Percentiles rank a stretch among this genome's conserved stretches.
These are phyloP conservation scores for Strigamia transsilvanica DNA, from an alignment of 2,888 invertebrate species.

Conservation along the genomic window DNA sequence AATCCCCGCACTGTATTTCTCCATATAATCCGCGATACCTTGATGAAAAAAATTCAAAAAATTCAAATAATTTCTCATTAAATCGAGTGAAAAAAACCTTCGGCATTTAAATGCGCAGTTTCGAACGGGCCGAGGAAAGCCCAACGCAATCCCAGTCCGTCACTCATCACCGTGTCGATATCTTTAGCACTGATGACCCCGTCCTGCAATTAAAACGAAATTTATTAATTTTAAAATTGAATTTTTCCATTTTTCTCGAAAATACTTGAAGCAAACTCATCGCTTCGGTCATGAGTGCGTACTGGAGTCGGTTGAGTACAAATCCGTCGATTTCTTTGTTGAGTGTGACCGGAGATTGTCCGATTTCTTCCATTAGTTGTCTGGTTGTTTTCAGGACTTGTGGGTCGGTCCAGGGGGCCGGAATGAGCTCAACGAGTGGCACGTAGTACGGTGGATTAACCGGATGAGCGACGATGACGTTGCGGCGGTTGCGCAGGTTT, in stretches of 20 bases:
- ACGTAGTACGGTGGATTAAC: slow-evolving; percentile 97
- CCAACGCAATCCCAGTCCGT: slow-evolving; percentile 93
- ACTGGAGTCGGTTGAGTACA: slow-evolving; percentile 93
- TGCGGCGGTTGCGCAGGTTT: slow-evolving; percentile 75
- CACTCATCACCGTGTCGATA: slow-evolving; percentile 90
- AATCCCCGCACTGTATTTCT: slow-evolving; percentile 71
- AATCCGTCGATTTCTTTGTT: slow-evolving; percentile 90
- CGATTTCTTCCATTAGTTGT: slow-evolving; percentile 83
- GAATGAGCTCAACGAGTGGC: slow-evolving; percentile 91
- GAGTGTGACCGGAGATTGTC: slow-evolving; percentile 88
- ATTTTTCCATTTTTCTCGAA: background rate
- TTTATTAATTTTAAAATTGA: background rate
- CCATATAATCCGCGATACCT: slow-evolving; percentile 72
- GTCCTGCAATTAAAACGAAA: slow-evolving; percentile 65
- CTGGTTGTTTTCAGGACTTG: slow-evolving; percentile 78
- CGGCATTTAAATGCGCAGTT: slow-evolving; percentile 93
- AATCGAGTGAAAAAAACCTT: slow-evolving; percentile 73
- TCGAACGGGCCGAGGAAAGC: slow-evolving; percentile 94
- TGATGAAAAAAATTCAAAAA: slow-evolving; percentile 54
- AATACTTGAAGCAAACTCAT: slow-evolving; percentile 79
- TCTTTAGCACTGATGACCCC: slow-evolving; percentile 87
- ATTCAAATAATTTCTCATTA: no score
- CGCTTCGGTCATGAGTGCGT: slow-evolving; percentile 90
- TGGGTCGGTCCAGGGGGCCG: slow-evolving; percentile 89
- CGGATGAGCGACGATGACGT: slow-evolving; percentile 88